Evolutionary conservation across 2,888 invertebrate species (phyloP).

Genomic region (Pseudanteris insignis): DNA sequence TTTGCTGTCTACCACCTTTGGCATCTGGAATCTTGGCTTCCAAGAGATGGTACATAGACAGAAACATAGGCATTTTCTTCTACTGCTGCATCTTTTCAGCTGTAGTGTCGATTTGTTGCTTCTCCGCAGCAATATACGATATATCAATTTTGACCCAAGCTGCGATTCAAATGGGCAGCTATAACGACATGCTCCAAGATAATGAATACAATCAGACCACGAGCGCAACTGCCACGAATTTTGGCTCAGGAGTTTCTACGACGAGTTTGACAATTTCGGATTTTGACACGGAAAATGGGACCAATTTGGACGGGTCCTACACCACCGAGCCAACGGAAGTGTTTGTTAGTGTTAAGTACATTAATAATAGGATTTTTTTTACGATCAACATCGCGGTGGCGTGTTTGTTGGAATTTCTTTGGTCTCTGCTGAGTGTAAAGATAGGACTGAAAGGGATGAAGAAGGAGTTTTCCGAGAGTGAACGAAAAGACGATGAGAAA

Average conservation of each 20-base stretch:
- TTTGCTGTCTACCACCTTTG: constrained; percentile 51
- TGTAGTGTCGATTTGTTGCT: constrained; percentile 67
- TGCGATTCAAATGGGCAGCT: neutral
- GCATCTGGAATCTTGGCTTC: constrained; percentile 72
- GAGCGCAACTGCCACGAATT: neutral
- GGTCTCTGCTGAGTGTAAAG: constrained; percentile 72
- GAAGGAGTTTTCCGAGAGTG: constrained; percentile 54
- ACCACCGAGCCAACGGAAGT: neutral
- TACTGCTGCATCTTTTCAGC: constrained; percentile 70
- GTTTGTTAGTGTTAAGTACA: neutral
- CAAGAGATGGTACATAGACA: constrained; percentile 74
- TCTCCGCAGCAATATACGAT: constrained; percentile 67
- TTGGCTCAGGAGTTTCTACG: neutral
- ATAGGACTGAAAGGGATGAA: constrained; percentile 73
- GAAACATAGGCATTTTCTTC: constrained; percentile 73
- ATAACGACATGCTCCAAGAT: neutral
- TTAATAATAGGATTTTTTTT: constrained; percentile 66
- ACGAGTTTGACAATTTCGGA: neutral
- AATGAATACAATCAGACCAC: constrained; percentile 5
- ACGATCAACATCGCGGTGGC: constrained; percentile 72
- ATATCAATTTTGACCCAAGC: constrained; percentile 60
- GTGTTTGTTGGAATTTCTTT: constrained; percentile 70
- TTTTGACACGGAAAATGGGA: constrained; percentile 5
- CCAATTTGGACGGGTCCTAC: neutral
- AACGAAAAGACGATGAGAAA: constrained; percentile 8